Base-by-base conservation (phyloP, 1,140 invertebrate species). In the Brachionus asplanchnoidis region DNA sequence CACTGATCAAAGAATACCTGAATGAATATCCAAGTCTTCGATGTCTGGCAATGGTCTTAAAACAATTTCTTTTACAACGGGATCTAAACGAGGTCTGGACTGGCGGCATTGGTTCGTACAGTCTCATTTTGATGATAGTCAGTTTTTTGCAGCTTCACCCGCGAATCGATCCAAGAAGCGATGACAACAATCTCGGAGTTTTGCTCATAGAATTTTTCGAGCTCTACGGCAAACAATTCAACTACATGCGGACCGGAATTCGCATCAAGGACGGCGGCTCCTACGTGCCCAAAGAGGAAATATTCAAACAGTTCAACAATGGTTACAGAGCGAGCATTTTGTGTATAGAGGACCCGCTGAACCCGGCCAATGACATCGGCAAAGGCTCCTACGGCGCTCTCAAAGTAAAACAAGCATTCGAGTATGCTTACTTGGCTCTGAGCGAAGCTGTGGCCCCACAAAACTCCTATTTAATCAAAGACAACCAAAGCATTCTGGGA, bases 71-170 rank as follows among this genome's bases (percentile, higher is more conserved):
- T 82, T 91, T 97, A 73, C 95, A 98, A 91, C 93, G 97, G 89
- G 95, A 98, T 92, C 92, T 99, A 87, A 99, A 99, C 91, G 97
- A 99, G 93, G 97, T 99, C 68, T 99, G 97, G 91, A 98, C 96
- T 75, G 97, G 97, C 86, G 97, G 97, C 88, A 97, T 99, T 87
- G 97, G 96, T 86, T 99, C 97, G 50, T 99, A 99, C 90, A 96
- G 96, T 88, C 93, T 99, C 86, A 98, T 99, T 89, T 93, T 99
- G 82, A 96, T 99, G 94, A 95, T 95, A 87, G 95, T 99, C 90
- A 97, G 95, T 91, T 99, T 98, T 91, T 92, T 99, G 85, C 96
- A 98, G 92, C 90, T 94, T 86, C 94, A 95, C 91, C 93, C 93
- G 20, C 90, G 93, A 86, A 91, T 91, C 85, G 92, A 94, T 87